Percentiles rank a stretch among this genome's conserved stretches.
Evolutionary conservation across 92 coral and sea anemone species (phyloP).

Genomic region (Plumapathes pennacea): DNA sequence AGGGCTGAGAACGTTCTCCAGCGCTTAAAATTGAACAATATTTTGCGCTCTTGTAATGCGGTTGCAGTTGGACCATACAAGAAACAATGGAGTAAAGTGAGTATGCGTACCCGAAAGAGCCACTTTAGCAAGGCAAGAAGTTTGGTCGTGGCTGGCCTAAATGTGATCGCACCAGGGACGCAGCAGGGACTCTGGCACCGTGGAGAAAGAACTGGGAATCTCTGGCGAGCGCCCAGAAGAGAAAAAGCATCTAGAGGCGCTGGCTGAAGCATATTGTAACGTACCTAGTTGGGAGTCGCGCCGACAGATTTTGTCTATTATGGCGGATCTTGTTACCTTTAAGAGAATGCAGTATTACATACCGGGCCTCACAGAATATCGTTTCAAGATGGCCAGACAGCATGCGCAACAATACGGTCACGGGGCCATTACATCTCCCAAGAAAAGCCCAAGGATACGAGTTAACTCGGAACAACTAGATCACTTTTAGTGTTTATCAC

Average conservation of each 20-base stretch:
- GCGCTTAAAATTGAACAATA: constrained; percentile 2
- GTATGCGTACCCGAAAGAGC: constrained; percentile 33
- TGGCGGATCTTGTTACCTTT: not conserved
- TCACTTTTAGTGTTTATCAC: constrained; percentile 4
- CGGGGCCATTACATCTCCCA: not conserved
- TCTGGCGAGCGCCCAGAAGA: constrained; percentile 3
- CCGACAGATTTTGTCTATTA: constrained; percentile 5
- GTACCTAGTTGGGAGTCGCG: constrained; percentile 7
- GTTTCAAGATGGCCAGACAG: constrained; percentile 8
- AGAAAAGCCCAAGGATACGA: constrained; percentile 2
- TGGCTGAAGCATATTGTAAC: not conserved
- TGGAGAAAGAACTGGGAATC: constrained; percentile 10
- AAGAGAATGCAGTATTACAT: constrained; percentile 8
- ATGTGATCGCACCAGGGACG: constrained; percentile 52
- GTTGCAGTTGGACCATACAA: constrained; percentile 42
- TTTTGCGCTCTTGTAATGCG: constrained; percentile 23
- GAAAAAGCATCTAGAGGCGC: not conserved
- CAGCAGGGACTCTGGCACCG: constrained; percentile 14
- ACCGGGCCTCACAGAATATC: constrained; percentile 1
- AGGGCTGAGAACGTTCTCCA: no score
- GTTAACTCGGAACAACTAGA: not conserved
- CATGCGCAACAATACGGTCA: constrained; percentile 4
- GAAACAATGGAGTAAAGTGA: constrained; percentile 28
- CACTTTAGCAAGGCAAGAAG: constrained; percentile 30
- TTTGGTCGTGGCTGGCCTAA: constrained; percentile 39